Conservation (phyloP, 2,888 invertebrate species). For the Drosophila meridionalis region DNA sequence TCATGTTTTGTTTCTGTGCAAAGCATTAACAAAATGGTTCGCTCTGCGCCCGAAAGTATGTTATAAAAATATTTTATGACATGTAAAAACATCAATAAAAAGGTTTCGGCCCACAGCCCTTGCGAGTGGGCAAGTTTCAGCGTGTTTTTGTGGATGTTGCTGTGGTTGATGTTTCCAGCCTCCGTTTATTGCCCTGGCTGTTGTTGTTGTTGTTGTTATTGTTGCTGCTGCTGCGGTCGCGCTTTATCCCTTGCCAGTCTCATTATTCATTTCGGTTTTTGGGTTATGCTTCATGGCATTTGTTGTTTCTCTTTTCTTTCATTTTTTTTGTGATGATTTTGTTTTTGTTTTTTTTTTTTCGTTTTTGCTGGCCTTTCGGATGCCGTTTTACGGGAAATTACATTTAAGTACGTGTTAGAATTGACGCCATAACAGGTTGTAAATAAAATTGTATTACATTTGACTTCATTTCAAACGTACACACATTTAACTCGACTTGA, state of each 20-base stretch:
- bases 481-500: constrained; percentile 1
- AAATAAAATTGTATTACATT: constrained; percentile 66
- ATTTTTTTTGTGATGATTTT: neutral
- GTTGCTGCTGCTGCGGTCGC: constrained; percentile 48
- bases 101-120: constrained; percentile 36
- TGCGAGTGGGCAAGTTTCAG: constrained; percentile 12
- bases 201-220: constrained; percentile 12
- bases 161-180: constrained; percentile 33
- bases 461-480: constrained; percentile 40
- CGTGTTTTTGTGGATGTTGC: constrained; percentile 17
- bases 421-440: constrained; percentile 78
- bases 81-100: constrained; percentile 79
- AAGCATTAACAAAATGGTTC: constrained; percentile 61
- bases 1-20: constrained; percentile 39
- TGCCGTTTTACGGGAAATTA: constrained; percentile 68
- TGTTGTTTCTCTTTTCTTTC: constrained; percentile 1
- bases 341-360: neutral
- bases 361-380: constrained; percentile 41
- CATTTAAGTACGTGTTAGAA: constrained; percentile 79
- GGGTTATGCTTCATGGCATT: constrained; percentile 51
- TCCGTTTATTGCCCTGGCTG: constrained; percentile 53
- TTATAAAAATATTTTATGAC: constrained; percentile 80
- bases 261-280: constrained; percentile 56
- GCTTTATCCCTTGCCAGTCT: constrained; percentile 67
- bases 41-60: constrained; percentile 57